Base-by-base conservation (phyloP, 2,888 invertebrate species). In the Tetragonula carbonaria region DNA sequence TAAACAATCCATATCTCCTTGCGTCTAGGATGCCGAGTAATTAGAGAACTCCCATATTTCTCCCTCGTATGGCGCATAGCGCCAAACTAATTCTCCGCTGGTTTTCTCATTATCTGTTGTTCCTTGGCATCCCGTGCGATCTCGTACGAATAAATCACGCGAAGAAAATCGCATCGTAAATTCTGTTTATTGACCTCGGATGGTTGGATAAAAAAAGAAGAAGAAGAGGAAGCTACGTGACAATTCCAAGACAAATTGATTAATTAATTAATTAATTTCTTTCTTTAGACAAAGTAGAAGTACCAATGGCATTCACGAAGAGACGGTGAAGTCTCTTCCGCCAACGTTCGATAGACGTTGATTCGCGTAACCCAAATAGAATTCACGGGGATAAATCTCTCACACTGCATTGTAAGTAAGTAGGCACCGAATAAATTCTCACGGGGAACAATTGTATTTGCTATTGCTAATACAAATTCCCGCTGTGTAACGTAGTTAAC, bases 1-100 rank as follows among this genome's bases (percentile, higher is more conserved):
- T 59, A 33, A 28, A 16, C 11, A 73, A 57, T 66, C 73, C 11
- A 38, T 8, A 57, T 66, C n/a, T 33, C 4, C 13, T 8, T 23
- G 51, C 63, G 74, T 74, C 62, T 70, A 57, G 80, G 63, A n/a
- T 70, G 74, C 33, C 59, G 38, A 80, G 68, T 74, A 65, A 80
- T 74, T 70, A 70, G 65, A 8, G n/a, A 68, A 50, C 16, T 53
- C 13, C 11, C 63, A 16, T 66, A 23, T 50, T 62, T 57, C 51
- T 65, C 38, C 28, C 23, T 55, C 38, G n/a, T 8, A 50, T 21
- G 51, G 50, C 53, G 50, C 11, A n/a, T 53, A 6, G 33, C 3
- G 33, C 33, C 33, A 33, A 28, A 74, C 57, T 68, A 74, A 82
- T 70, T 74, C 57, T 28, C 55, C 28, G 18, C 2, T 28, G n/a